Conservation (phyloP, 2,888 invertebrate genomes). For the Dolichomitus sp. region DNA sequence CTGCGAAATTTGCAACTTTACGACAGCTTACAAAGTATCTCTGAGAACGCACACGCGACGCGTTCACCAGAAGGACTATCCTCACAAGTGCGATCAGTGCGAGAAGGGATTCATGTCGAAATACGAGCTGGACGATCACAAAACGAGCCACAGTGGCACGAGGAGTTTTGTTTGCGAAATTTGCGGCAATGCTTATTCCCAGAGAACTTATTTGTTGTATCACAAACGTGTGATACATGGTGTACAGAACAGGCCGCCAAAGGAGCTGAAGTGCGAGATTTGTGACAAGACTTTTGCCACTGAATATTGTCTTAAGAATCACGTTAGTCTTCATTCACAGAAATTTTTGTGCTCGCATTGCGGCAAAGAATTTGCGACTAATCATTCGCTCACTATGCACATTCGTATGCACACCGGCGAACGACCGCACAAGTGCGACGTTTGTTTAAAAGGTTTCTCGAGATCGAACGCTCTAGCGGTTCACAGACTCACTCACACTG, state of each 20-base stretch:
- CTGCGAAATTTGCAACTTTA: slow-evolving; percentile 61
- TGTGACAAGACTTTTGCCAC: slow-evolving; percentile 68
- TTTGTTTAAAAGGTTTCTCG: slow-evolving; percentile 60
- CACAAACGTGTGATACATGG: slow-evolving; percentile 65
- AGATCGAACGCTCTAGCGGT: slow-evolving; percentile 62
- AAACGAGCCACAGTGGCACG: slow-evolving; percentile 51
- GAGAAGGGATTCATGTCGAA: slow-evolving; percentile 67
- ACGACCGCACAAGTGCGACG: slow-evolving; percentile 57
- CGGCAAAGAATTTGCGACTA: slow-evolving; percentile 66
- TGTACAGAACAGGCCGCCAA: slow-evolving; percentile 62
- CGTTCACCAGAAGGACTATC: slow-evolving; percentile 58
- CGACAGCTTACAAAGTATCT: slow-evolving; percentile 59
- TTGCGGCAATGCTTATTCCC: slow-evolving; percentile 69
- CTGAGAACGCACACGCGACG: slow-evolving; percentile 67
- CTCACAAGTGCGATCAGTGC: slow-evolving; percentile 68
- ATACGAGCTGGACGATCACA: slow-evolving; percentile 68
- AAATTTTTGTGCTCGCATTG: slow-evolving; percentile 71
- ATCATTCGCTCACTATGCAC: slow-evolving; percentile 65
- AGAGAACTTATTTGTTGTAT: slow-evolving; percentile 49
- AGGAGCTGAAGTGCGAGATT: slow-evolving; percentile 59
- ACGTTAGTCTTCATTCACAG: slow-evolving; percentile 69
- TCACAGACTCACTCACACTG: slow-evolving; percentile 61
- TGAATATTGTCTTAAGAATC: slow-evolving; percentile 64
- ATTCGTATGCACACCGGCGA: slow-evolving; percentile 62
- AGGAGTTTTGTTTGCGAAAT: slow-evolving; percentile 70